Base-by-base conservation (phyloP, 1,140 invertebrate species). In the Acromyrmex charruanus region DNA sequence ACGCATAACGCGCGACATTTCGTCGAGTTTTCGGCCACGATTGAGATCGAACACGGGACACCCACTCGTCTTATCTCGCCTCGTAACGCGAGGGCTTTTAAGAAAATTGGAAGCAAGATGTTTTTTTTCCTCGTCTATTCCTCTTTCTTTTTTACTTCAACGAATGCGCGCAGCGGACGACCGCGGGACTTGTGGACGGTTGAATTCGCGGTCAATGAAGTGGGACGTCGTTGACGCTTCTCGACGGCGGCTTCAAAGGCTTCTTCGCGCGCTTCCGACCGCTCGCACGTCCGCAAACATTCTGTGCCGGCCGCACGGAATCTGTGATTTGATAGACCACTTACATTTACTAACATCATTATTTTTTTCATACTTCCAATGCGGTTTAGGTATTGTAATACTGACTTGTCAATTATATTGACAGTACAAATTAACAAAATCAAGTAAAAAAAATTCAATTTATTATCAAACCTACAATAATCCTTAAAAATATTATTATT, bases 71-170 rank as follows among this genome's bases (percentile, higher is more conserved):
- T 25, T 21, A 74, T 53, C 53, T 21, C 16, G 55, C n/a, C 16
- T 75, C 31, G 68, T 71, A 85, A 14, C 77, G 31, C 85, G 44
- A 71, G 61, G 59, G 88, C 91, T 91, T 91, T 91, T 86, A 91
- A 91, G 80, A 75, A 91, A 91, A 91, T 91, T 91, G 88, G 88
- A 91, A 91, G 66, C 74, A 80, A 74, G 61, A 18, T n/a, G 25
- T 12, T 16, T 12, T 16, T n/a, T 49, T 18, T 55, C 31, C 31
- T 35, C 14, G 25, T 12, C 18, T n/a, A 21, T n/a, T 35, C 10
- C 55, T 28, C 16, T 49, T 58, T 21, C 25, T 58, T 77, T 35
- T 72, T 87, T 87, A 79, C 75, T 71, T 87, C 53, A 81, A 71
- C 72, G 63, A 71, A 49, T 39, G 35, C 35, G 49, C 75, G 69